Conservation (phyloP, 2,113 vertebrate genomes). For the Dipodomys stephensi region DNA sequence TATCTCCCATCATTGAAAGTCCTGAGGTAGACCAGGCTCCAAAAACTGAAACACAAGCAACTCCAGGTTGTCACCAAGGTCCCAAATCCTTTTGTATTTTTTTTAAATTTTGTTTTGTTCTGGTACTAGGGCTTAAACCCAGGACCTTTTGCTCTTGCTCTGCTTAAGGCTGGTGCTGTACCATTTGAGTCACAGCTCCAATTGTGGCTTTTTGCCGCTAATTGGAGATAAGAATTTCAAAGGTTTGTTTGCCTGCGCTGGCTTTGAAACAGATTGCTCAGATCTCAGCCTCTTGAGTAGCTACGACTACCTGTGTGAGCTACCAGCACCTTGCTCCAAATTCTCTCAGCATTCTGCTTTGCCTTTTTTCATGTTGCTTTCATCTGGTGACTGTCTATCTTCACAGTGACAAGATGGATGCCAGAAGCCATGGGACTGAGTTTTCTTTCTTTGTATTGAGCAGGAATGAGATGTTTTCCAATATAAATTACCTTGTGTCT, state of each 20-base stretch:
- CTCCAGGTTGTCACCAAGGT: not conserved
- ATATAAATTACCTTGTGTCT: not conserved
- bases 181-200: too few species aligned
- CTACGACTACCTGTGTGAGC: too few species aligned
- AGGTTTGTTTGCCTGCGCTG: too few species aligned
- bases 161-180: too few species aligned
- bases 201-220: too few species aligned
- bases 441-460: not conserved
- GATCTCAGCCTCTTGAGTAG: too few species aligned
- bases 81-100: not conserved
- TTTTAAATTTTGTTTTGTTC: too few species aligned
- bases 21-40: slow-evolving; percentile 47
- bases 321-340: too few species aligned
- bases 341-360: slow-evolving; percentile 10
- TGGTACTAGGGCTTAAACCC: too few species aligned
- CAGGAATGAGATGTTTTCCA: not conserved
- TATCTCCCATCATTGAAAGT: slow-evolving; percentile 51
- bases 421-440: not conserved
- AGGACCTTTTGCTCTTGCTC: too few species aligned
- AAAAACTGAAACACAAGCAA: slow-evolving; percentile 7
- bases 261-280: too few species aligned
- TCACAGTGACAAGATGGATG: not conserved
- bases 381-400: not conserved
- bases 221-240: too few species aligned
- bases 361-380: not conserved